Evolutionary conservation across 1,140 invertebrate species (phyloP).

Genomic region (Cardiocondyla obscurior): DNA sequence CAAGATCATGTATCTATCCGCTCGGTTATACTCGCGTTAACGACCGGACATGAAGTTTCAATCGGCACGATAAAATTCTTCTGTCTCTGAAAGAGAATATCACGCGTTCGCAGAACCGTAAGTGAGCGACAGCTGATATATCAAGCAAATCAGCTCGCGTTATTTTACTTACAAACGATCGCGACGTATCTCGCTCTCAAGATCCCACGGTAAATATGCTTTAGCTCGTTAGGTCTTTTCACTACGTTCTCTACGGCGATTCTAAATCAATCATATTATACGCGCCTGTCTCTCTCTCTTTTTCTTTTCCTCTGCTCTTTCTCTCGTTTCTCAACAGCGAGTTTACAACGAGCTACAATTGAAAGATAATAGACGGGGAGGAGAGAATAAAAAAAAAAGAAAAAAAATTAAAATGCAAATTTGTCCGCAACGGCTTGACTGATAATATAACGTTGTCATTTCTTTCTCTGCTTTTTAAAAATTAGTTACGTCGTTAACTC

Average conservation of each 20-base stretch:
- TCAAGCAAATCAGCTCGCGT: constrained; percentile 27
- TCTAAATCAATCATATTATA: constrained; percentile 42
- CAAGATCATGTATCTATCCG: constrained; percentile 6
- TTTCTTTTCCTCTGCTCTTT: not conserved
- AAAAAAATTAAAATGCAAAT: not conserved
- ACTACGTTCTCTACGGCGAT: not conserved
- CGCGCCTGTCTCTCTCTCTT: not conserved
- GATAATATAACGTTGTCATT: not conserved
- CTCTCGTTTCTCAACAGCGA: not conserved
- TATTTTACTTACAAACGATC: not conserved
- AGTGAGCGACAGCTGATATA: constrained; percentile 41
- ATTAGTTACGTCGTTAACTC: constrained; percentile 10
- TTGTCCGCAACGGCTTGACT: not conserved
- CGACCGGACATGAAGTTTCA: constrained; percentile 35
- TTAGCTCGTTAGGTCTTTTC: constrained; percentile 30
- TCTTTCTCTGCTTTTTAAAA: not conserved
- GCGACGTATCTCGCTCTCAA: not conserved
- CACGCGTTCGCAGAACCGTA: not conserved
- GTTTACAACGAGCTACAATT: too few relatives aligned
- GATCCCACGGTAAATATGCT: not conserved
- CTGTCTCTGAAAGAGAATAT: not conserved
- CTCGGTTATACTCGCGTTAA: not conserved
- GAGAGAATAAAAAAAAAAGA: too few relatives aligned
- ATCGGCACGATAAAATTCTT: not conserved
- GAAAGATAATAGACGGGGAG: too few relatives aligned